Evolutionary conservation across 2,888 invertebrate species (phyloP).

Genomic region (Cistogaster globosa): DNA sequence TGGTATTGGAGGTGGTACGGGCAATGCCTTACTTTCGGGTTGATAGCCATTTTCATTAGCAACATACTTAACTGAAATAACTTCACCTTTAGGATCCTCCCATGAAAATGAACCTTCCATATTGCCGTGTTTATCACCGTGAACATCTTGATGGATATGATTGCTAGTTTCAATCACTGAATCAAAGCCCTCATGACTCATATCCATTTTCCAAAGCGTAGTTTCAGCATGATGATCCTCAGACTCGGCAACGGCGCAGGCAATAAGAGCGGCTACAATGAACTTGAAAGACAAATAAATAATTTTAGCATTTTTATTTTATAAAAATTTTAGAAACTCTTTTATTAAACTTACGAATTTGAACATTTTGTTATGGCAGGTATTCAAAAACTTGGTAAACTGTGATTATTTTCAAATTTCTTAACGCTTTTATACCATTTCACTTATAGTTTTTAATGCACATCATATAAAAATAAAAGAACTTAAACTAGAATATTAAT

Average conservation of each 20-base stretch:
- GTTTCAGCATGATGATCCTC: slow-evolving; percentile 73
- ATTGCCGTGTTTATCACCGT: slow-evolving; percentile 77
- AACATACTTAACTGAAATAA: slow-evolving; percentile 75
- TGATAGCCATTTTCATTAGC: slow-evolving; percentile 79
- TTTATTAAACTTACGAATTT: slow-evolving; percentile 51
- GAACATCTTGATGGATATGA: slow-evolving; percentile 72
- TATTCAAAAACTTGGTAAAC: slow-evolving; percentile 29
- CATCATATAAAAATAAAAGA: not conserved
- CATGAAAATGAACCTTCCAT: slow-evolving; percentile 76
- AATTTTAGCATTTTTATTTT: not conserved
- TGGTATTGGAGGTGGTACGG: slow-evolving; percentile 75
- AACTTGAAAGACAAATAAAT: not conserved
- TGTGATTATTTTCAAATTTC: slow-evolving; percentile 5
- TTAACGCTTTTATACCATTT: slow-evolving; percentile 40
- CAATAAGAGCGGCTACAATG: not conserved
- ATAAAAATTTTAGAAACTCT: not conserved
- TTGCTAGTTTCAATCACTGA: slow-evolving; percentile 75
- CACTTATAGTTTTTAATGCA: not conserved
- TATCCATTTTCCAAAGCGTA: slow-evolving; percentile 68
- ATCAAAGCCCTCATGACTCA: slow-evolving; percentile 77
- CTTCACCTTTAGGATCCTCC: slow-evolving; percentile 78
- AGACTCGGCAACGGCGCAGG: not conserved
- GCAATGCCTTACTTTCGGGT: slow-evolving; percentile 72
- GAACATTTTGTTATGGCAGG: slow-evolving; percentile 57
- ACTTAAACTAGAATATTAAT: not conserved